Evolutionary conservation across 2,113 vertebrate genomes (phyloP), one percentile per base, ranked within the genome.

Genomic region (Heteronetta atricapilla): DNA sequence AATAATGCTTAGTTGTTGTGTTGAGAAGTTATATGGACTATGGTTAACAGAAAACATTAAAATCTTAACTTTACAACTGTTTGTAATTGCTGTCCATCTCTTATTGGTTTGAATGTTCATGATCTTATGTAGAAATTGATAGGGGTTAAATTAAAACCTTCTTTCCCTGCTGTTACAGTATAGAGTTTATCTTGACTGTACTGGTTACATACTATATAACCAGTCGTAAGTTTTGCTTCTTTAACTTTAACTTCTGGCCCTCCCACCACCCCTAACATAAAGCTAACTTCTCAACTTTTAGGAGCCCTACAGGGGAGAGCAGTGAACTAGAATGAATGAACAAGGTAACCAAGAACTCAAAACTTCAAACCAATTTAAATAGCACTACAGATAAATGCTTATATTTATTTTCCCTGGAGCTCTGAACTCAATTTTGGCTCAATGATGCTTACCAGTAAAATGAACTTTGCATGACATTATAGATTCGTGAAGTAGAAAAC

Each of bases 371-470:
- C 67, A 95, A 76, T 53, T 95, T 67, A 96, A 95, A 86, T 5
- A 58, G 63, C 33, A 26, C 13, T 64, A 34, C 26, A 38, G 48
- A 88, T 77, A 96, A 96, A 82, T 58, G 50, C 74, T 91, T 58
- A 72, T 9, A 53, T 55, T 77, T 64, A 11, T 81, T 81, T 83
- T 94, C 90, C 77, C 90, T 78, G 69, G 25, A 85, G 91, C 50
- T 62, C 44, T 81, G 70, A 82, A 92, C 40, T 96, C 73, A 95
- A 91, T 95, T 96, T 92, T 96, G 94, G 89, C 55, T 94, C 86
- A 95, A 64, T 94, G 82, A 95, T 80, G 88, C 88, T 97, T 95
- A 95, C 84, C 36, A 92, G 40, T 67, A 95, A 96, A 96, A 96
- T 82, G 90, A 97, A 97, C 89, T 91, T 90, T 74, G 67, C 83